These are phyloP conservation scores for Tetragonula clypearis DNA, from an alignment of 1,140 invertebrate species.

Conservation along the genomic window DNA sequence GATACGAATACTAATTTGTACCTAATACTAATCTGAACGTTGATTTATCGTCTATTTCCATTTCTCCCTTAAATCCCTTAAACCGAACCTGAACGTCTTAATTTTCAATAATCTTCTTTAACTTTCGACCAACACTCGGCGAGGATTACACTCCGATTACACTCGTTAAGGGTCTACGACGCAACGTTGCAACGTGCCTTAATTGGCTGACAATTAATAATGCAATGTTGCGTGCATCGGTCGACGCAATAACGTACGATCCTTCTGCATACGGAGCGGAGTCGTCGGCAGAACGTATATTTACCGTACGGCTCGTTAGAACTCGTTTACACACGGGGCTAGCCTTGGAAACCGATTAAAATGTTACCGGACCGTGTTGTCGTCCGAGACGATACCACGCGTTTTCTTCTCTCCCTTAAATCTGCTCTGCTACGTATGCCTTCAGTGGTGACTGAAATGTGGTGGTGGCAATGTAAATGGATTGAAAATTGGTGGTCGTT, in stretches of 20 bases:
- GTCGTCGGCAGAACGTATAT: slow-evolving; percentile 32
- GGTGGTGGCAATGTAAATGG: neutral
- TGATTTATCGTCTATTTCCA: neutral
- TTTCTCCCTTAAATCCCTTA: neutral
- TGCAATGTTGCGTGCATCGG: slow-evolving; percentile 45
- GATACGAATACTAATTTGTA: too few relatives aligned
- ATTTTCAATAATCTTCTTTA: slow-evolving; percentile 33
- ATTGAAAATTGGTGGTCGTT: neutral
- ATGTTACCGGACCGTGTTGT: slow-evolving; percentile 35
- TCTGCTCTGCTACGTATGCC: neutral
- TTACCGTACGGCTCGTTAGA: slow-evolving; percentile 44
- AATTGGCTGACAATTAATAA: slow-evolving; percentile 65
- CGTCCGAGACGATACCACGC: slow-evolving; percentile 4
- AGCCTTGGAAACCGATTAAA: slow-evolving; percentile 61
- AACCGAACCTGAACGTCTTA: slow-evolving; percentile 35
- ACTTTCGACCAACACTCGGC: slow-evolving; percentile 40
- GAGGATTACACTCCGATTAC: slow-evolving; percentile 15
- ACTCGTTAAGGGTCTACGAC: slow-evolving; percentile 13
- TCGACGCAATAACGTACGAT: slow-evolving; percentile 29
- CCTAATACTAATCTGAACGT: too few relatives aligned
- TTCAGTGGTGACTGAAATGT: neutral
- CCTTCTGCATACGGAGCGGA: slow-evolving; percentile 26
- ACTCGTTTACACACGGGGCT: slow-evolving; percentile 49
- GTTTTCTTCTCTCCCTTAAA: slow-evolving; percentile 36
- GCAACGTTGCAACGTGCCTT: slow-evolving; percentile 52